These are phyloP conservation scores for Macrosteles quadrilineatus DNA, from an alignment of 1,140 invertebrate species.

Conservation along the genomic window DNA sequence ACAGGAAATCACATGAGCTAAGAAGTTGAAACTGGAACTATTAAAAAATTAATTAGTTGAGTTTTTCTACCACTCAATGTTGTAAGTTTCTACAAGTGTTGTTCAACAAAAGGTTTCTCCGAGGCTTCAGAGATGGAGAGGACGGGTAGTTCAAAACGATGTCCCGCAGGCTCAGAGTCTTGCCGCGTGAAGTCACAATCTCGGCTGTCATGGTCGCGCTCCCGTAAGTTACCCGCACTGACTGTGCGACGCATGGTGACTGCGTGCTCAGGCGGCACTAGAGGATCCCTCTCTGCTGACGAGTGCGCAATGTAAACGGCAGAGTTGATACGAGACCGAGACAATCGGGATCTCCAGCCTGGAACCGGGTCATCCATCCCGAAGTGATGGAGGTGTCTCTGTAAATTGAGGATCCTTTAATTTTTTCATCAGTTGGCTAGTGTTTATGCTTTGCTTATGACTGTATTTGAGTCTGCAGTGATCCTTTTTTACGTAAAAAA, in stretches of 20 bases:
- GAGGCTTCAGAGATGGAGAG: conserved; percentile 40
- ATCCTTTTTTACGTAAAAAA: too few species aligned
- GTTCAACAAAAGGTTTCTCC: conserved; percentile 32
- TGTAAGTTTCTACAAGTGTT: conserved; percentile 19
- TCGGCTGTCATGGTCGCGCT: background rate
- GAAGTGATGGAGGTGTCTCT: conserved; percentile 38
- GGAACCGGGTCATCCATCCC: conserved; percentile 34
- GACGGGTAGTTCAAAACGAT: conserved; percentile 36
- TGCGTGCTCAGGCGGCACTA: conserved; percentile 19
- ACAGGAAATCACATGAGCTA: too few species aligned
- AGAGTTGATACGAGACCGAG: conserved; percentile 43
- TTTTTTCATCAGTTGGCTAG: too few species aligned
- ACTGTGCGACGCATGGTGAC: conserved; percentile 29
- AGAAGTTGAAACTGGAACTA: too few species aligned
- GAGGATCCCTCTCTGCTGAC: conserved; percentile 31
- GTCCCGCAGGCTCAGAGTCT: conserved; percentile 12
- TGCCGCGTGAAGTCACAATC: background rate
- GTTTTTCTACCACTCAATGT: too few species aligned
- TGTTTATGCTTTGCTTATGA: too few species aligned
- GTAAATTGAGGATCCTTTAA: too few species aligned
- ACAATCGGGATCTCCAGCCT: conserved; percentile 30
- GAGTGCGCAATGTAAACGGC: conserved; percentile 42
- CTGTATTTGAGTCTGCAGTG: too few species aligned
- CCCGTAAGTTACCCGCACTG: conserved; percentile 37
- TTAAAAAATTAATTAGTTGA: too few species aligned